Evolutionary conservation across 2,113 vertebrate genomes (phyloP).

Genomic region (Rutilus rutilus): DNA sequence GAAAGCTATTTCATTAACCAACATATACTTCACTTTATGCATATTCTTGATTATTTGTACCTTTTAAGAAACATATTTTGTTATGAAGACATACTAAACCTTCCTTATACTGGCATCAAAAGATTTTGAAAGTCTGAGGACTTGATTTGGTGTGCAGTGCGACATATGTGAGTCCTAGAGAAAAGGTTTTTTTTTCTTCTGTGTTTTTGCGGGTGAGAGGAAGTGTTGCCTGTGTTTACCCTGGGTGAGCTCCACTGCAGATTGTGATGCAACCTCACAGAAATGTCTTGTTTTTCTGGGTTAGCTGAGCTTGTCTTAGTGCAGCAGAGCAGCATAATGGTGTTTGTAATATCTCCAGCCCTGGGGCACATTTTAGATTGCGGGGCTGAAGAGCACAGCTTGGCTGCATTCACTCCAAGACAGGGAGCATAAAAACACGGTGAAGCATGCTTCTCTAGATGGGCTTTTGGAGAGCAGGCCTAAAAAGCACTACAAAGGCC

Average conservation of each 20-base stretch:
- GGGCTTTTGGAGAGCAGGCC: slow-evolving; percentile 20
- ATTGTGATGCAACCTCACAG: slow-evolving; percentile 53
- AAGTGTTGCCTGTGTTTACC: slow-evolving; percentile 55
- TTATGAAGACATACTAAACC: background rate
- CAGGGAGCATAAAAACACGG: slow-evolving; percentile 25
- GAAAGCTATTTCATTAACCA: background rate
- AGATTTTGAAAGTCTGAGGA: background rate
- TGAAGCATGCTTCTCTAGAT: background rate
- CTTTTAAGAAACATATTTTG: background rate
- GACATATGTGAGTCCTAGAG: background rate
- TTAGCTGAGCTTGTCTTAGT: slow-evolving; percentile 38
- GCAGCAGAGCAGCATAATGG: slow-evolving; percentile 28
- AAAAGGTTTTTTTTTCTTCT: background rate
- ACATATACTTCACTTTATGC: background rate
- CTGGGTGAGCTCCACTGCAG: slow-evolving; percentile 28
- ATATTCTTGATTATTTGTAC: background rate
- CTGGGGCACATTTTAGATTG: slow-evolving; percentile 30
- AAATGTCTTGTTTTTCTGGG: slow-evolving; percentile 53
- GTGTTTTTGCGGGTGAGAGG: slow-evolving; percentile 40
- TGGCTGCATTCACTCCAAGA: slow-evolving; percentile 8
- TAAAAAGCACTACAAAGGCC: slow-evolving; percentile 18
- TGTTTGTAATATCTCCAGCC: slow-evolving; percentile 38
- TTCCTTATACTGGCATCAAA: background rate
- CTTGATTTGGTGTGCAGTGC: slow-evolving; percentile 8
- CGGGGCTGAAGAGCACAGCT: slow-evolving; percentile 8